Base-by-base conservation (phyloP, 2,797 vertebrate species). In the Amphiprion clarkii region DNA sequence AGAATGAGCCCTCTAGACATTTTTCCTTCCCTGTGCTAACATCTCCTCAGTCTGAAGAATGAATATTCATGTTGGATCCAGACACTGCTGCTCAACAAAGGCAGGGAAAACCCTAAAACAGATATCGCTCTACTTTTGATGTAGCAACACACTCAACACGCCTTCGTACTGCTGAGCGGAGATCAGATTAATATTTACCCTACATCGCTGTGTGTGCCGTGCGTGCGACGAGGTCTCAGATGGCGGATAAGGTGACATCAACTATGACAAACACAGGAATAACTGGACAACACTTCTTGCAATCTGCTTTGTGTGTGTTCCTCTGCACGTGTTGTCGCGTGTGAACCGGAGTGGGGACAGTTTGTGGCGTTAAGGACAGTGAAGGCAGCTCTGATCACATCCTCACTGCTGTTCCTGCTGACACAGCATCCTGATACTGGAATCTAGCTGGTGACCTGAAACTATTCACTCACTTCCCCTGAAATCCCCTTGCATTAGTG, bases 61-160 rank as follows among this genome's bases (percentile, higher is more conserved):
- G 90, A 93, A 95, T 93, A 94, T 93, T 93, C 88, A 93, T 93
- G 88, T 88, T 84, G 86, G 90, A 93, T 90, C 82, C 88, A 88
- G 86, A 89, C 89, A 86, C 69, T 63, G 64, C 55, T 81, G 83
- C 87, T 89, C 81, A 74, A 89, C 87, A 93, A 87, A 90, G 83
- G 67, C 82, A 83, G 74, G 57, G 77, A 74, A 76, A 71, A 85
- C 77, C 82, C 83, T 82, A 67, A 88, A 88, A 90, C 88, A 86
- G 83, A 85, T 76, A 87, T 84, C 42, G 57, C 76, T 84, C 55
- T 39, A 74, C 70, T 76, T 85, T 74, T 84, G 81, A 86, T 83
- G 74, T 33, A 25, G 74, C 53, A 82, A 60, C 79, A 67, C 73
- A 71, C 73, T 81, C 71, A 55, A 12, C 48, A 33, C 53, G 74